Conservation (phyloP, 2,797 vertebrate species). For the Lateolabrax maculatus region DNA sequence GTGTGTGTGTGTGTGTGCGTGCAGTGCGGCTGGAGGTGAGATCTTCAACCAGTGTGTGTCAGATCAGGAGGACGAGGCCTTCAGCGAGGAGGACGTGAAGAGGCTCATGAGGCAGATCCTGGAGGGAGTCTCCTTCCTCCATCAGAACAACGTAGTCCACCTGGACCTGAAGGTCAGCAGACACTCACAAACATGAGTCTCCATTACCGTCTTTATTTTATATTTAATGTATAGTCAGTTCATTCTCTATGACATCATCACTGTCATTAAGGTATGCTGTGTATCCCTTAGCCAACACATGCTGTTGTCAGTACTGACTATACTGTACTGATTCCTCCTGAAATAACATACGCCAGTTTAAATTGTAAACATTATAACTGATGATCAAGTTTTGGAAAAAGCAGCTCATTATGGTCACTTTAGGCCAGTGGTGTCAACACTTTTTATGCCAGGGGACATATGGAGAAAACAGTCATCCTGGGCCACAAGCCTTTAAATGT, state of each 20-base stretch:
- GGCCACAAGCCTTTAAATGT: no score
- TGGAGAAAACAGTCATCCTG: background rate
- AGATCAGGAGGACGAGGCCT: constrained; percentile 91
- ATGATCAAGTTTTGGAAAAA: no score
- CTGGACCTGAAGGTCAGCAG: constrained; percentile 92
- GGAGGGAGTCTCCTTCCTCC: constrained; percentile 92
- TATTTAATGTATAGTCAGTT: background rate
- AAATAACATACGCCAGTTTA: no score
- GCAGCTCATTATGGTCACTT: background rate
- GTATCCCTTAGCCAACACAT: no score
- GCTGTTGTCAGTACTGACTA: background rate
- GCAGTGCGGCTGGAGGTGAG: constrained; percentile 93
- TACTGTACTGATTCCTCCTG: background rate
- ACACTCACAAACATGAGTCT: background rate
- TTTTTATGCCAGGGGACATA: background rate
- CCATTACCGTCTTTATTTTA: rapidly evolving
- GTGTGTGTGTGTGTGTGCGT: background rate
- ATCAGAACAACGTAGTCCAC: constrained; percentile 90
- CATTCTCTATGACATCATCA: background rate
- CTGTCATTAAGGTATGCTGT: no score
- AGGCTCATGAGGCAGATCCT: constrained; percentile 94
- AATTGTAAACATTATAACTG: no score
- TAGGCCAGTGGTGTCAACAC: no score
- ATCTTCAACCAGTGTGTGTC: constrained; percentile 95
- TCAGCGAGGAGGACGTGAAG: constrained; percentile 92